These are phyloP conservation scores for Tachysurus fulvidraco DNA, from an alignment of 2,113 vertebrate genomes.

Conservation along the genomic window DNA sequence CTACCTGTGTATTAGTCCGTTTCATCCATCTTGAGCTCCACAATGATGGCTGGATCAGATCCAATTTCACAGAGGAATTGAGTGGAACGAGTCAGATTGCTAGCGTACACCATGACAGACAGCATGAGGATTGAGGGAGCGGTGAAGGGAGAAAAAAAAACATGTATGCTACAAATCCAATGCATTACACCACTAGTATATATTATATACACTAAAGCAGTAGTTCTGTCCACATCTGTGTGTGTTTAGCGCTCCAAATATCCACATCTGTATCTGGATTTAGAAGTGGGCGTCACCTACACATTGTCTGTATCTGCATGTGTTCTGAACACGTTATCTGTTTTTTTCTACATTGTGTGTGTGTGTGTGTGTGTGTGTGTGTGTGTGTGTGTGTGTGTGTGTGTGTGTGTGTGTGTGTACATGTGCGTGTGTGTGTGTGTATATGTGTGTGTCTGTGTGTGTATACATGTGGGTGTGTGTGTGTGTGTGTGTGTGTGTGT, in stretches of 20 bases:
- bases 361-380: no score
- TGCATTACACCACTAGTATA: not conserved
- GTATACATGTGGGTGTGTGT: no score
- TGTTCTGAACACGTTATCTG: not conserved
- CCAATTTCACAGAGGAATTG: constrained; percentile 38
- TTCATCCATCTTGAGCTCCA: constrained; percentile 21
- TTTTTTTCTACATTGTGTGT: not conserved
- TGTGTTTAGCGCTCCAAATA: not conserved
- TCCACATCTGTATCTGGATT: not conserved
- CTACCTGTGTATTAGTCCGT: constrained; percentile 24
- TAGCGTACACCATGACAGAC: constrained; percentile 18
- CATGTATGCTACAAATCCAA: not conserved
- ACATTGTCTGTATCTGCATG: not conserved
- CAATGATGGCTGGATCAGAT: constrained; percentile 27
- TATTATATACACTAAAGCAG: not conserved
- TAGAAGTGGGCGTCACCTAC: not conserved
- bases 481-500: no score
- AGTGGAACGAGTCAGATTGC: constrained; percentile 32
- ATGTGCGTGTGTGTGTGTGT: no score
- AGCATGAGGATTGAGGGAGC: not conserved
- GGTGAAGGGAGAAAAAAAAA: not conserved
- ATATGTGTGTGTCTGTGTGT: no score
- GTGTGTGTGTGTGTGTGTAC: no score
- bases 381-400: no score
- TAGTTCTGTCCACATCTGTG: not conserved